Percentiles rank a stretch among this genome's conserved stretches.
Conservation (phyloP, 1,140 invertebrate genomes). For the Pantala flavescens region DNA sequence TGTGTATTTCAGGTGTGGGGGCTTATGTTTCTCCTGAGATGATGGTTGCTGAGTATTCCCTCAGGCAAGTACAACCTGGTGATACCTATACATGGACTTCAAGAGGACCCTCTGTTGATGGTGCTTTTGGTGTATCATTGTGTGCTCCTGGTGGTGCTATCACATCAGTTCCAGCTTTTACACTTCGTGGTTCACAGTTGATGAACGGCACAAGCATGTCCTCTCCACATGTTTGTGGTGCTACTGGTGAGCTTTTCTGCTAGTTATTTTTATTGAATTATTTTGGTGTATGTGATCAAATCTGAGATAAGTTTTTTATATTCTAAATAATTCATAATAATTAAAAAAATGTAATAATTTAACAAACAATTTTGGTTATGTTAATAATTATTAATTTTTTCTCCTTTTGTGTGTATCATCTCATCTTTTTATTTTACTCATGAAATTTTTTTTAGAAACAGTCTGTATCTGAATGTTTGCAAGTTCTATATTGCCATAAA, state of each 20-base stretch:
- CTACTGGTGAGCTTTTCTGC: conserved; percentile 51
- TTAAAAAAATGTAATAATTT: no score
- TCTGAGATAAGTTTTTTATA: background rate
- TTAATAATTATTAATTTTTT: no score
- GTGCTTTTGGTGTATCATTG: conserved; percentile 74
- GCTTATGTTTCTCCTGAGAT: conserved; percentile 96
- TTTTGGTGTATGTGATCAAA: background rate
- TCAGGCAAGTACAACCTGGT: conserved; percentile 68
- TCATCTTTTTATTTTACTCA: no score
- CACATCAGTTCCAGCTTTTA: conserved; percentile 88
- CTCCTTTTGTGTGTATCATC: no score
- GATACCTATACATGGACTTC: conserved; percentile 94
- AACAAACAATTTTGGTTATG: no score
- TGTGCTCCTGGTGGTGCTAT: conserved; percentile 95
- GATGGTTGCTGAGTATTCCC: conserved; percentile 91
- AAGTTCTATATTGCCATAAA: no score
- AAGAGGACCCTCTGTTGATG: conserved; percentile 79
- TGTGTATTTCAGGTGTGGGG: conserved; percentile 68
- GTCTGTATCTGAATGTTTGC: no score
- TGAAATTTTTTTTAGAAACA: no score
- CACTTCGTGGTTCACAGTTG: conserved; percentile 72
- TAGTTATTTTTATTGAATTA: background rate
- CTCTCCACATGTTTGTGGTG: conserved; percentile 87
- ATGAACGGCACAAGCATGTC: conserved; percentile 98
- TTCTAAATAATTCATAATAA: background rate